Evolutionary conservation across 2,113 vertebrate species (phyloP), one percentile per base, ranked within the genome.

Genomic region (Misgurnus mizolepis): DNA sequence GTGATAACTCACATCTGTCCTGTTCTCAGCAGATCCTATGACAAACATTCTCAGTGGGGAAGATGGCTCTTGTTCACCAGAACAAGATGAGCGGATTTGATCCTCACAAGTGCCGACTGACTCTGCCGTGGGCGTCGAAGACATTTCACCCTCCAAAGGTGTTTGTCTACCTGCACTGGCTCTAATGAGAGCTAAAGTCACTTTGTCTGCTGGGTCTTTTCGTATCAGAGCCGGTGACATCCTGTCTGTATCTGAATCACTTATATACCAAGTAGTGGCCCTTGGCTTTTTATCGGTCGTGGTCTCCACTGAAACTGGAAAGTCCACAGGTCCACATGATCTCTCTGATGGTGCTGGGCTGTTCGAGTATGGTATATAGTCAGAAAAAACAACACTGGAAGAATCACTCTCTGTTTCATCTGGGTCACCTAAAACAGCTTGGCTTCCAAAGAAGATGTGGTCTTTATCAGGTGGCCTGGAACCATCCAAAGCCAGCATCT

Each of bases 51-150:
- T 84, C 3, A 62, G 56, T 22, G 55, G 76, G 53, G 90, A 88
- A 17, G 34, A 27, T 9, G 87, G 86, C 18, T 91, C 91, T 0
- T 62, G 84, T 4, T 90, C 88, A 6, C 70, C 76, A 1, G 7
- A 55, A 80, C 86, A 92, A 15, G 67, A 43, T 66, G 79, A 5
- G 50, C 41, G 79, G 49, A 66, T n/a, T 34, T 5, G 84, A 14
- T 93, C 90, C 58, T 92, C 91, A 6, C 17, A 77, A n/a, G 39
- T 85, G 49, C 82, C 49, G 41, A 65, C 17, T 0, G 87, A 87
- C 41, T 88, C 89, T 56, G 49, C 17, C 56, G 79, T 86, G 7
- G 7, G 71, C 0, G 77, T 72, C 49, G 89, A 84, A 56, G 69
- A 50, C 49, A 40, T 85, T 34, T 89, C 90, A 12, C 7, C n/a